phyloP scores from a whole-genome alignment of 2,797 vertebrate genomes.

The Urosaurus nigricauda region DNA sequence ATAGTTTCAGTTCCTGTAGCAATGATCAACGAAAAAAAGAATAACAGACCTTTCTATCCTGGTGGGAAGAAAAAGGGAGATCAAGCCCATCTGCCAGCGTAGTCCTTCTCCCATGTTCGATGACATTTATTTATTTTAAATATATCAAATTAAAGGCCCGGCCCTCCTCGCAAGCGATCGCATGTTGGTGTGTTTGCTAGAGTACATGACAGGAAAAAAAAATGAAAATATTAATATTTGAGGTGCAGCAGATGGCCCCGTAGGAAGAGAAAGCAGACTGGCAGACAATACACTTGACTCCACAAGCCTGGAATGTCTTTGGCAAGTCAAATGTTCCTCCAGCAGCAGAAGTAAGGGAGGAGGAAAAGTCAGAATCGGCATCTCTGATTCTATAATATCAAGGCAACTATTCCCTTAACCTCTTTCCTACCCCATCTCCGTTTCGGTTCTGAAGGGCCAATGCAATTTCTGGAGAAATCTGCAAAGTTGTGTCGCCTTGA shows the following conservation, averaged over 20 bases:
- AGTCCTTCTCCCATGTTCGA: conserved; percentile 1
- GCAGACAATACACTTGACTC: conserved; percentile 69
- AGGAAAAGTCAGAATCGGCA: neutral
- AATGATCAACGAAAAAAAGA: neutral
- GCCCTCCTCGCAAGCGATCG: neutral
- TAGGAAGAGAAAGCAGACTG: conserved; percentile 70
- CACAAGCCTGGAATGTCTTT: conserved; percentile 65
- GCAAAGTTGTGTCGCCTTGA: neutral
- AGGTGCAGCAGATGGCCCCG: conserved; percentile 72
- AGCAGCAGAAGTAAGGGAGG: neutral
- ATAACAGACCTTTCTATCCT: neutral
- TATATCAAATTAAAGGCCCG: neutral
- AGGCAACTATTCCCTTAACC: conserved; percentile 40
- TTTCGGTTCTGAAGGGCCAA: conserved; percentile 5
- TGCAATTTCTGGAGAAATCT: neutral
- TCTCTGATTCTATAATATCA: neutral
- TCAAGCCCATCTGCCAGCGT: too few species aligned
- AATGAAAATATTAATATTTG: conserved; percentile 57
- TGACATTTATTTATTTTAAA: conserved; percentile 24
- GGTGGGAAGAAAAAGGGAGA: neutral
- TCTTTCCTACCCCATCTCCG: neutral
- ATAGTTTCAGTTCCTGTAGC: neutral
- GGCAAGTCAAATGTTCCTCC: conserved; percentile 49
- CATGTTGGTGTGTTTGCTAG: conserved; percentile 57
- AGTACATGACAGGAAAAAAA: conserved; percentile 55